Percentiles rank a stretch among this genome's conserved stretches.
phyloP scores from a whole-genome alignment of 2,888 invertebrate genomes.

The Euzophera pinguis region DNA sequence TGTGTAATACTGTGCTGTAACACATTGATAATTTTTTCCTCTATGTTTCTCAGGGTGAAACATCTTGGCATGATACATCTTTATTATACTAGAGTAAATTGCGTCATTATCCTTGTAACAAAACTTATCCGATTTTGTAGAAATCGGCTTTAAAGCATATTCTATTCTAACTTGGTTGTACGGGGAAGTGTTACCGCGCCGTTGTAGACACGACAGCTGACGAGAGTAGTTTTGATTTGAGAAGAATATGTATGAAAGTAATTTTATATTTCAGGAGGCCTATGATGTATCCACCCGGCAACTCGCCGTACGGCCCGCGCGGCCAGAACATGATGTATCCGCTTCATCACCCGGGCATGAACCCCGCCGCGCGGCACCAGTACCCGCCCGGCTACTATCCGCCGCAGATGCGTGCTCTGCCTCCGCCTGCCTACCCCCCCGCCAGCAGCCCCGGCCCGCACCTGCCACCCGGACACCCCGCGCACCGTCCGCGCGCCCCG shows the following conservation, averaged over 20 bases:
- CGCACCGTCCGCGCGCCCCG: slow-evolving; percentile 5
- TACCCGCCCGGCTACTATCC: slow-evolving; percentile 43
- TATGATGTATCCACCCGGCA: slow-evolving; percentile 60
- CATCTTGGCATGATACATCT: too few species aligned
- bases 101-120: too few species aligned
- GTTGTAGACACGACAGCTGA: too few species aligned
- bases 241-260: not conserved
- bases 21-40: too few species aligned
- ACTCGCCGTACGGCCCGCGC: slow-evolving; percentile 47
- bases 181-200: too few species aligned
- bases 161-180: too few species aligned
- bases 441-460: slow-evolving; percentile 15
- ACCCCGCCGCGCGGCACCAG: slow-evolving; percentile 28
- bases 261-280: slow-evolving; percentile 44
- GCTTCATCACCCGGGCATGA: slow-evolving; percentile 27
- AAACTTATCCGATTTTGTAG: too few species aligned
- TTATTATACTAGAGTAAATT: too few species aligned
- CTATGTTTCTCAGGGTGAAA: too few species aligned
- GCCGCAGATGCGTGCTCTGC: slow-evolving; percentile 37
- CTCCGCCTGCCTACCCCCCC: slow-evolving; percentile 45
- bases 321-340: slow-evolving; percentile 46
- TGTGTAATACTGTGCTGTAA: too few species aligned
- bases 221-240: not conserved
- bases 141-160: too few species aligned
- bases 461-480: slow-evolving; percentile 10